Conservation (phyloP, 2,888 invertebrate species). For the Psococerastis gibbosa region DNA sequence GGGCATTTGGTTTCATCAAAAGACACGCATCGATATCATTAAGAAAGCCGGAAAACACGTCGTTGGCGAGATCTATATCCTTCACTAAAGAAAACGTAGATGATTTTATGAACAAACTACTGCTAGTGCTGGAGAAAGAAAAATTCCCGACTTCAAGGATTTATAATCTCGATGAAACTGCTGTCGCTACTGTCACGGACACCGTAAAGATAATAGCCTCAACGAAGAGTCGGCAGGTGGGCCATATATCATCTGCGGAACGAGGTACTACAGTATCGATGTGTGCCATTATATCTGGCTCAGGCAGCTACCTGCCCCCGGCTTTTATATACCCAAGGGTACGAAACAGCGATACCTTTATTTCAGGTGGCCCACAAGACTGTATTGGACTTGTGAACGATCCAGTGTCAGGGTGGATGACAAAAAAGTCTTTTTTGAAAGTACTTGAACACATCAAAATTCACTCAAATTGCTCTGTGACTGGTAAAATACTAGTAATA, state of each 20-base stretch:
- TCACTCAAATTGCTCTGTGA: neutral
- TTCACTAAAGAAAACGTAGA: constrained; percentile 18
- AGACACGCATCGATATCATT: constrained; percentile 17
- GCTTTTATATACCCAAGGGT: constrained; percentile 18
- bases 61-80: constrained; percentile 16
- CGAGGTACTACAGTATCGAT: constrained; percentile 18
- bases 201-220: constrained; percentile 17
- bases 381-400: neutral
- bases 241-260: constrained; percentile 16
- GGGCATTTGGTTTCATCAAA: constrained; percentile 19
- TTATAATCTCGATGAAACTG: constrained; percentile 20
- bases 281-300: constrained; percentile 18
- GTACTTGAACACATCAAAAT: constrained; percentile 9
- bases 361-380: neutral
- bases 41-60: constrained; percentile 17
- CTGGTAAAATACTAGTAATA: neutral
- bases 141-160: constrained; percentile 15
- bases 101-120: constrained; percentile 15
- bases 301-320: constrained; percentile 19
- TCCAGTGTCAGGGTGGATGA: constrained; percentile 11
- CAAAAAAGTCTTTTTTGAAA: constrained; percentile 9
- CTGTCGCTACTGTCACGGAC: constrained; percentile 18
- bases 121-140: constrained; percentile 13
- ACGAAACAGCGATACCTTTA: neutral
- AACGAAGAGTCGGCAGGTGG: constrained; percentile 17